phyloP scores from a whole-genome alignment of 2,888 invertebrate genomes.

The Dorcus hopei region DNA sequence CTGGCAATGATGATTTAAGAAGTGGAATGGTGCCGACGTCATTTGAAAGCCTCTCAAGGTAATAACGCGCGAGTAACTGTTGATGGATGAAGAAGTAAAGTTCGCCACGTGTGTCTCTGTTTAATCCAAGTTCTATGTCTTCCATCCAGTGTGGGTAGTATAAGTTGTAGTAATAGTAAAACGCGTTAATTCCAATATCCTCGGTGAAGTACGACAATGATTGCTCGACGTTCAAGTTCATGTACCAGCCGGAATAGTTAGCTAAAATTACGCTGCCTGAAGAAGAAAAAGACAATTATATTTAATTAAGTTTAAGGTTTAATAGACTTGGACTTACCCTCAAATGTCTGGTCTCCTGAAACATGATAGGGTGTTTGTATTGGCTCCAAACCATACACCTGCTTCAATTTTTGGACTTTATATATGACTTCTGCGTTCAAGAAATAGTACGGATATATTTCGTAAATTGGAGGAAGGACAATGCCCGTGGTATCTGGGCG shows the following conservation, averaged over 20 bases:
- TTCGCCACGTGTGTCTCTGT: slow-evolving; percentile 54
- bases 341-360: not conserved
- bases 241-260: slow-evolving; percentile 51
- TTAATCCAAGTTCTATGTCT: slow-evolving; percentile 36
- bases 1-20: slow-evolving; percentile 53
- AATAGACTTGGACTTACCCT: not conserved
- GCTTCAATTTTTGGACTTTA: slow-evolving; percentile 61
- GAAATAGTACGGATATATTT: slow-evolving; percentile 71
- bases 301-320: too few relatives aligned
- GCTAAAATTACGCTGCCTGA: slow-evolving; percentile 44
- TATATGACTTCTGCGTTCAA: slow-evolving; percentile 66
- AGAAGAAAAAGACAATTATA: not conserved
- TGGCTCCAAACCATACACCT: slow-evolving; percentile 46
- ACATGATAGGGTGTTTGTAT: too few relatives aligned
- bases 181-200: slow-evolving; percentile 62
- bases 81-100: slow-evolving; percentile 64
- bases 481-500: slow-evolving; percentile 63
- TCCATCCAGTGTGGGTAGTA: slow-evolving; percentile 64
- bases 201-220: slow-evolving; percentile 64
- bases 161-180: slow-evolving; percentile 61
- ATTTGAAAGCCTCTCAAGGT: slow-evolving; percentile 65
- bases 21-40: slow-evolving; percentile 60
- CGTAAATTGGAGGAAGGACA: slow-evolving; percentile 67
- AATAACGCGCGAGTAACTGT: slow-evolving; percentile 67
- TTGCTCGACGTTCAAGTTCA: slow-evolving; percentile 56